These are phyloP conservation scores for Drosophila testacea DNA, from an alignment of 2,888 invertebrate species.

Conservation along the genomic window DNA sequence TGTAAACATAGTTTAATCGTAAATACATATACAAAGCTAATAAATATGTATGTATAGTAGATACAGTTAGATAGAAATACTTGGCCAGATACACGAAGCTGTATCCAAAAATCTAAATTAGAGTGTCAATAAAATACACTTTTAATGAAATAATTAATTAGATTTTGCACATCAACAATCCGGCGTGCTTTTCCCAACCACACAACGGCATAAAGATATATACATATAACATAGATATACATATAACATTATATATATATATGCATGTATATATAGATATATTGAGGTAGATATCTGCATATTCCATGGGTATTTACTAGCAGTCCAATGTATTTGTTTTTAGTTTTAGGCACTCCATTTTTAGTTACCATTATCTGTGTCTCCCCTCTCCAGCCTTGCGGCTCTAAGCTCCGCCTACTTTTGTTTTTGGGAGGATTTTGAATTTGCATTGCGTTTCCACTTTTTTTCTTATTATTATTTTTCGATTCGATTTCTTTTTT, in stretches of 20 bases:
- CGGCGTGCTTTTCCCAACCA: slow-evolving; percentile 48
- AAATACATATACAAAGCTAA: background rate
- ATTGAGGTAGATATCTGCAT: background rate
- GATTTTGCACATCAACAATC: slow-evolving; percentile 79
- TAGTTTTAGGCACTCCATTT: slow-evolving; percentile 39
- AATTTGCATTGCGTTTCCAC: slow-evolving; percentile 53
- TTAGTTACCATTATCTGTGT: slow-evolving; percentile 25
- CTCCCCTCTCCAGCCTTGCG: background rate
- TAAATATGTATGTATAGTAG: background rate
- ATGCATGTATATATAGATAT: slow-evolving; percentile 2
- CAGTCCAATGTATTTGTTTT: slow-evolving; percentile 49
- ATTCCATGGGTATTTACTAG: slow-evolving; percentile 19
- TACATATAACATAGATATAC: slow-evolving; percentile 14
- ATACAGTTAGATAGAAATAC: slow-evolving; percentile 1
- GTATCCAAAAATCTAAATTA: slow-evolving; percentile 78
- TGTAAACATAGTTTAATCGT: slow-evolving; percentile 42
- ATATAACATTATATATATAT: slow-evolving; percentile 16
- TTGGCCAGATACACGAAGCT: slow-evolving; percentile 13
- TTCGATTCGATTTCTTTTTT: slow-evolving; percentile 27
- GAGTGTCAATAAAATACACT: slow-evolving; percentile 81
- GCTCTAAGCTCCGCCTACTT: slow-evolving; percentile 7
- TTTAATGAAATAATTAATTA: slow-evolving; percentile 83
- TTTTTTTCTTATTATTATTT: slow-evolving; percentile 18
- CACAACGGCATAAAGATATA: slow-evolving; percentile 17
- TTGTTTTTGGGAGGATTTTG: slow-evolving; percentile 6